phyloP scores from a whole-genome alignment of 2,797 vertebrate species.

The Adelosebastes latens region DNA sequence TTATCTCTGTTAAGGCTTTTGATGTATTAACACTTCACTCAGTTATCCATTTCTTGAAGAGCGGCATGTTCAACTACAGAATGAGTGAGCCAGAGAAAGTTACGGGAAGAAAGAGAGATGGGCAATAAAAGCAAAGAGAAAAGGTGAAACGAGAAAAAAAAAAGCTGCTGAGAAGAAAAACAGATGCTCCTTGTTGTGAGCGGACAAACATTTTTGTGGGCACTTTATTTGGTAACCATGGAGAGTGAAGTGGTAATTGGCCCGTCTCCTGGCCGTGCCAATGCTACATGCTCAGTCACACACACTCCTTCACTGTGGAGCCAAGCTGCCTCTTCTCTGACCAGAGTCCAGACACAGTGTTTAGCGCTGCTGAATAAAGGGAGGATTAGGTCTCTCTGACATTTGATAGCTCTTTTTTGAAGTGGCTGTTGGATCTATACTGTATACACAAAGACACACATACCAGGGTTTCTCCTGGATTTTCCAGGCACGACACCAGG shows the following conservation, averaged over 20 bases:
- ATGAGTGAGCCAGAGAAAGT: slow-evolving; percentile 2
- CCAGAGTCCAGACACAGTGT: slow-evolving; percentile 55
- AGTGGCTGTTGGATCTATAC: slow-evolving; percentile 60
- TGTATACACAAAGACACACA: slow-evolving; percentile 62
- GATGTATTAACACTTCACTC: slow-evolving; percentile 16
- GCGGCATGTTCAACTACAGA: slow-evolving; percentile 1
- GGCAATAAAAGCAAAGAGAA: slow-evolving; percentile 19
- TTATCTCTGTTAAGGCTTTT: slow-evolving; percentile 28
- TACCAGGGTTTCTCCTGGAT: slow-evolving; percentile 41
- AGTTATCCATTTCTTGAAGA: slow-evolving; percentile 23
- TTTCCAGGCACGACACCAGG: slow-evolving; percentile 22
- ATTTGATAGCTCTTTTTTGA: slow-evolving; percentile 66
- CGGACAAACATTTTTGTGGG: slow-evolving; percentile 74
- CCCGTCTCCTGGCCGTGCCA: slow-evolving; percentile 44
- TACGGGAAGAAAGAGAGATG: slow-evolving; percentile 5
- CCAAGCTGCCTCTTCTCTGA: slow-evolving; percentile 47
- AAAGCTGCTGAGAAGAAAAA: slow-evolving; percentile 34
- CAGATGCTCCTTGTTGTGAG: slow-evolving; percentile 68
- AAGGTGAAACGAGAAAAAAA: slow-evolving; percentile 32
- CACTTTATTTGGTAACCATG: slow-evolving; percentile 72
- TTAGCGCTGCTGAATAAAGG: slow-evolving; percentile 69
- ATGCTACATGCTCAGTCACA: slow-evolving; percentile 53
- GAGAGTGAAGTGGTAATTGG: slow-evolving; percentile 74
- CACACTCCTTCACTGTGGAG: slow-evolving; percentile 52
- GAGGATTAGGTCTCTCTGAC: slow-evolving; percentile 65